Base-by-base conservation (phyloP, 2,113 vertebrate genomes). In the Centropus unirufus region DNA sequence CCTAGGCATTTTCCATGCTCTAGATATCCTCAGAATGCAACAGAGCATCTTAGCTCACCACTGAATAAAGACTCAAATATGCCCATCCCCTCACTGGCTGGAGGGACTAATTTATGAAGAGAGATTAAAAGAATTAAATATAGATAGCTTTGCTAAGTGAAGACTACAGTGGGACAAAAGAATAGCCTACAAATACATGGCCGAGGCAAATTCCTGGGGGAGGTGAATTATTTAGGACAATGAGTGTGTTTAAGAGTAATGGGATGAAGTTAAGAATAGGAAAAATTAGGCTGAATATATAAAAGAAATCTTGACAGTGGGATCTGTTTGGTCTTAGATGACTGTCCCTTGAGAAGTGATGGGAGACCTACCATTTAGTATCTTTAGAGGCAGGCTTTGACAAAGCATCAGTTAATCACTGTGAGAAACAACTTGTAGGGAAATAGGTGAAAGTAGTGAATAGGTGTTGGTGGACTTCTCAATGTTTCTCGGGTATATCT, bases 81-180 rank as follows among this genome's bases (percentile, higher is more conserved):
- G 69, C 66, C 77, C 29, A 92, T 95, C 62, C 89, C 73, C 54
- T 92, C 10, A 5, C 61, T 96, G 88, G 92, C 83, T 97, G 73
- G 76, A 89, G 94, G 95, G 90, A 96, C 80, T 95, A 96, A 96
- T 96, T 96, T 94, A 90, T 84, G 76, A 92, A 88, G 58, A 90
- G 90, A 97, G 94, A 97, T 96, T 92, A 87, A 93, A 97, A 92
- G 80, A 96, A 96, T 97, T 94, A 96, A 96, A 96, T 96, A 96
- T 96, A 96, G 94, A 95, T 95, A 93, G 32, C 82, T 90, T 86
- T 0, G 1, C 90, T 95, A 96, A 94, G 80, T 92, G 86, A 94
- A 83, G 88, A 73, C 86, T 96, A 68, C 89, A 93, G 69, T 66
- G 66, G 86, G 93, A 96, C 95, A 91, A 93, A 96, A 92, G 92